These are phyloP conservation scores for Nipponacmea schrenckii DNA, from an alignment of 2,888 invertebrate species.

Conservation along the genomic window DNA sequence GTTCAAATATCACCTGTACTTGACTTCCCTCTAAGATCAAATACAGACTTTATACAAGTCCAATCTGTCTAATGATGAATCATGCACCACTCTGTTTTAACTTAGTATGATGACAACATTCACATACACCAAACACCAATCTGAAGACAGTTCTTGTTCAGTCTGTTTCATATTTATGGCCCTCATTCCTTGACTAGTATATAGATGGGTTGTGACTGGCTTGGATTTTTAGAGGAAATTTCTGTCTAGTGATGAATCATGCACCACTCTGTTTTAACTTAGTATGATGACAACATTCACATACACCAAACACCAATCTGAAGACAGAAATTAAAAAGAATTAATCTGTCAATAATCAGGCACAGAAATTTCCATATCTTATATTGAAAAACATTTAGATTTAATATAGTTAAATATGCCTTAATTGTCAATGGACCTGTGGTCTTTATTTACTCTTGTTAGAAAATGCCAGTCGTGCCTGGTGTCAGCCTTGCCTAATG, in stretches of 20 bases:
- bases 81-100: background rate
- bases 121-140: no score
- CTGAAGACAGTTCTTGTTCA: no score
- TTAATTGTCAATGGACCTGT: no score
- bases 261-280: conserved; percentile 1
- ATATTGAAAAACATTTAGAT: no score
- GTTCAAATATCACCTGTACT: conserved; percentile 21
- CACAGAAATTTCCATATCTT: no score
- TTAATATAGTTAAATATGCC: no score
- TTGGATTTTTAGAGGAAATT: background rate
- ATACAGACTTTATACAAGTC: background rate
- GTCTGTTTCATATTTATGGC: no score
- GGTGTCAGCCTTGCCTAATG: background rate
- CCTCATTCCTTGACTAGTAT: no score
- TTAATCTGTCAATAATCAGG: no score
- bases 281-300: background rate
- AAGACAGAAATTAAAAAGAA: background rate
- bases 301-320: conserved; percentile 5
- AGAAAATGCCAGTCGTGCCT: no score
- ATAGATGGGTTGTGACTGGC: no score
- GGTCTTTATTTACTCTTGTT: no score
- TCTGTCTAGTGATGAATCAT: conserved; percentile 1
- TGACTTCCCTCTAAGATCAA: background rate
- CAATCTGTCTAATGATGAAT: conserved; percentile 13
- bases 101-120: background rate